phyloP scores from a whole-genome alignment of 23 tunicate genomes.

The Oikopleura vanhoeffeni region DNA sequence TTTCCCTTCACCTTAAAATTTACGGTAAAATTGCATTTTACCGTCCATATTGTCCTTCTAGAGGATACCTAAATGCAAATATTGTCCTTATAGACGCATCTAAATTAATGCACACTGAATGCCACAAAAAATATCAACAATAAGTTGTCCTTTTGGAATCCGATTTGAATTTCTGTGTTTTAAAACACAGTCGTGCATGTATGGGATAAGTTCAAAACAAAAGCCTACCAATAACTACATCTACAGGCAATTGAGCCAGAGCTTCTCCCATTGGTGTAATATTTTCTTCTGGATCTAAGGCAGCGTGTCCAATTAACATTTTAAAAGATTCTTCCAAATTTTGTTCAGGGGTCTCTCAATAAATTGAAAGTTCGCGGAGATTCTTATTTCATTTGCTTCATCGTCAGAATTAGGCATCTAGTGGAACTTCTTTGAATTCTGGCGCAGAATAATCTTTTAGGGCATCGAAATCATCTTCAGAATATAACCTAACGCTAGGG shows the following conservation, averaged over 20 bases:
- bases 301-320: conserved; percentile 48
- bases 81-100: too few species aligned
- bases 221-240: conserved; percentile 52
- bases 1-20: too few species aligned
- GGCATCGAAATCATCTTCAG: conserved; percentile 80
- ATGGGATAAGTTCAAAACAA: too few species aligned
- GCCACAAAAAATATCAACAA: too few species aligned
- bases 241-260: conserved; percentile 79
- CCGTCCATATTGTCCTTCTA: too few species aligned
- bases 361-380: conserved; percentile 42
- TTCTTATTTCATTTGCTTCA: conserved; percentile 70
- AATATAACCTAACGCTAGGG: conserved; percentile 59
- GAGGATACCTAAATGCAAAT: too few species aligned
- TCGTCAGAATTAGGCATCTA: conserved; percentile 67
- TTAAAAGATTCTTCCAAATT: conserved; percentile 51
- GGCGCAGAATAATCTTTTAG: conserved; percentile 65
- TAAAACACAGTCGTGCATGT: neutral
- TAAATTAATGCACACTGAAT: neutral
- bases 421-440: conserved; percentile 71
- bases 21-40: too few species aligned
- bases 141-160: neutral
- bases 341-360: conserved; percentile 69
- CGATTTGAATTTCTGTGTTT: neutral
- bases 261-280: conserved; percentile 75
- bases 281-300: conserved; percentile 37